Evolutionary conservation across 2,113 vertebrate genomes (phyloP).

Genomic region (Myxocyprinus asiaticus): DNA sequence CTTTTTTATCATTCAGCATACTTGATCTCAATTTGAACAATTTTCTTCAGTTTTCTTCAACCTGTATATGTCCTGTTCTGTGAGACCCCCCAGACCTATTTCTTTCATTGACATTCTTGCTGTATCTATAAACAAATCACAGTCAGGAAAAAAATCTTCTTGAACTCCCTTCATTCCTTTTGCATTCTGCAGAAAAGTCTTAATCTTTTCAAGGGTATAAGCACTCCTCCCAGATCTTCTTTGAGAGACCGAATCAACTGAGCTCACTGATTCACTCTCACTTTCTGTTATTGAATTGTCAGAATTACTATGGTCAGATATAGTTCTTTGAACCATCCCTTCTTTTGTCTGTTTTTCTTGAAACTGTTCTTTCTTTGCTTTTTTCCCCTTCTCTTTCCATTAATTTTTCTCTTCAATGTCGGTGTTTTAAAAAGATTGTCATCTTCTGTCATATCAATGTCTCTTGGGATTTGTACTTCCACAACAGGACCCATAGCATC

Average conservation of each 20-base stretch:
- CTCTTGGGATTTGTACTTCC: neutral
- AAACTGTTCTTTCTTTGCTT: neutral
- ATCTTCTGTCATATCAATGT: neutral
- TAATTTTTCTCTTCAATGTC: neutral
- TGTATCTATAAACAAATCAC: neutral
- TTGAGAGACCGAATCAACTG: too few relatives aligned
- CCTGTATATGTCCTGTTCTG: neutral
- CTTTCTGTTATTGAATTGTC: neutral
- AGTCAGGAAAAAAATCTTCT: neutral
- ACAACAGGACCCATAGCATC: too few relatives aligned
- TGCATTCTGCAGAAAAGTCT: too few relatives aligned
- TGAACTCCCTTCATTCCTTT: neutral
- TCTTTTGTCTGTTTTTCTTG: neutral
- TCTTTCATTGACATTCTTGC: neutral
- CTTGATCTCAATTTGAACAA: neutral
- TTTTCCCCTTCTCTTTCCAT: neutral
- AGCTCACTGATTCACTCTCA: too few relatives aligned
- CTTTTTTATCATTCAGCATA: neutral
- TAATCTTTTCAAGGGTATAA: too few relatives aligned
- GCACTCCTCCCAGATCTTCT: too few relatives aligned
- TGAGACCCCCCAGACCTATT: neutral
- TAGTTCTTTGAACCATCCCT: too few relatives aligned
- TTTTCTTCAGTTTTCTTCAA: neutral
- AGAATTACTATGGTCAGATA: neutral
- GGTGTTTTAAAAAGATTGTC: constrained; percentile 3